Percentiles rank a stretch among this genome's conserved stretches.
phyloP scores from a whole-genome alignment of 2,113 vertebrate species.

The Rattus rattus region DNA sequence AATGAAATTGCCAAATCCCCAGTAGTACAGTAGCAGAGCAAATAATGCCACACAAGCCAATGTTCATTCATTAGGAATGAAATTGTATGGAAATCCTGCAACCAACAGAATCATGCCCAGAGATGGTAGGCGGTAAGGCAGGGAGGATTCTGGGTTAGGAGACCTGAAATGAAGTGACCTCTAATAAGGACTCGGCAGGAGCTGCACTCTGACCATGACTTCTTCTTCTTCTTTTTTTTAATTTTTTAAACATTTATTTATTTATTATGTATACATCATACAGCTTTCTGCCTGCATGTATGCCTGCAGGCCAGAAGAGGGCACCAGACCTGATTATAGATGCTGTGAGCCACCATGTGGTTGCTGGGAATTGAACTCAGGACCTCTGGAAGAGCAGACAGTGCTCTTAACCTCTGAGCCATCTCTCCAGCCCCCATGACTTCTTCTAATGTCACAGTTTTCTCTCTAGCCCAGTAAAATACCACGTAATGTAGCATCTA shows the following conservation, averaged over 20 bases:
- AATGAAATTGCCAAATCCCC: constrained; percentile 44
- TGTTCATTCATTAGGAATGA: constrained; percentile 5
- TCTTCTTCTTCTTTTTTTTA: too few species aligned
- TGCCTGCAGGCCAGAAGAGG: too few species aligned
- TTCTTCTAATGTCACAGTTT: not conserved
- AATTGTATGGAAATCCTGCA: not conserved
- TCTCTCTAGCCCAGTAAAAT: not conserved
- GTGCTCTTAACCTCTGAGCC: too few species aligned
- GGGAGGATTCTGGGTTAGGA: not conserved
- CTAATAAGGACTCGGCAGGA: not conserved
- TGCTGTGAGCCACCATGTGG: too few species aligned
- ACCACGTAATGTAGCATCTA: not conserved
- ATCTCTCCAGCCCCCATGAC: not conserved
- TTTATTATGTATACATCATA: too few species aligned
- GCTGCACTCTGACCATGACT: not conserved
- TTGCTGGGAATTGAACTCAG: too few species aligned
- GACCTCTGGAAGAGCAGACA: too few species aligned
- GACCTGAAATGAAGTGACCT: not conserved
- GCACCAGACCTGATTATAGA: too few species aligned
- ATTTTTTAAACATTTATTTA: too few species aligned
- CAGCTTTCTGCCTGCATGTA: too few species aligned
- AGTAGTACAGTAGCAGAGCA: not conserved
- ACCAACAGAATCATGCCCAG: not conserved
- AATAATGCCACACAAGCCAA: not conserved
- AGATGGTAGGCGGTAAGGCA: not conserved